Percentiles rank a stretch among this genome's conserved stretches.
These are phyloP conservation scores for Cheilosia scutellata DNA, from an alignment of 2,888 invertebrate species.

Conservation along the genomic window DNA sequence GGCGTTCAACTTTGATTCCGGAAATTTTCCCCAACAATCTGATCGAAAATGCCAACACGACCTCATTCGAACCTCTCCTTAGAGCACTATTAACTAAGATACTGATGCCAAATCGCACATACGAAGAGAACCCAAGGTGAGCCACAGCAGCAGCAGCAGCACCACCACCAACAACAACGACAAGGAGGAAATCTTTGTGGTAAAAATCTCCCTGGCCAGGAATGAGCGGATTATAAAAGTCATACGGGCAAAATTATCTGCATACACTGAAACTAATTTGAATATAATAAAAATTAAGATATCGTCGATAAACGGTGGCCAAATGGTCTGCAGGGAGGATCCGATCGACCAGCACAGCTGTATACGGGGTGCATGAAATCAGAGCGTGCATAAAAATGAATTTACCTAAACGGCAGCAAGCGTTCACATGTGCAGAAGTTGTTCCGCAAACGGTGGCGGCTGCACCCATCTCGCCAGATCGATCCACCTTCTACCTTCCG, in stretches of 20 bases:
- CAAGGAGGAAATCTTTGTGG: slow-evolving; percentile 32
- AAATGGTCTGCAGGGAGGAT: slow-evolving; percentile 68
- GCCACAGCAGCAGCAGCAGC: slow-evolving; percentile 1
- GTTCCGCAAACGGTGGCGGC: slow-evolving; percentile 45
- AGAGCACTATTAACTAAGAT: slow-evolving; percentile 60
- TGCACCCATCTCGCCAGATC: slow-evolving; percentile 65
- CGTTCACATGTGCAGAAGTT: slow-evolving; percentile 43
- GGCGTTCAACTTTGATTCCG: slow-evolving; percentile 73
- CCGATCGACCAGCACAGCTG: slow-evolving; percentile 25
- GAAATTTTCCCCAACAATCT: slow-evolving; percentile 62
- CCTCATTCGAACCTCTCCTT: slow-evolving; percentile 66
- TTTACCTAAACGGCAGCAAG: slow-evolving; percentile 40
- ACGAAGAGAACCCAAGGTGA: slow-evolving; percentile 4
- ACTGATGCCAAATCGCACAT: slow-evolving; percentile 28
- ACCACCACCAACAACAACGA: background rate
- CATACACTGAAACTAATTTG: slow-evolving; percentile 73
- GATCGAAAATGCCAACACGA: slow-evolving; percentile 73
- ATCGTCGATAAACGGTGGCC: slow-evolving; percentile 75
- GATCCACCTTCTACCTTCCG: slow-evolving; percentile 34
- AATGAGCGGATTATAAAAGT: slow-evolving; percentile 63
- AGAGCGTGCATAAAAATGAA: slow-evolving; percentile 70
- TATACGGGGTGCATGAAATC: slow-evolving; percentile 62
- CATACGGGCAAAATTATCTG: slow-evolving; percentile 74
- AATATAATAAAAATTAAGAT: slow-evolving; percentile 76
- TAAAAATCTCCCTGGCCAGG: slow-evolving; percentile 18